A percentile compares a stretch with the other conserved stretches of the same genome.
Evolutionary conservation across 1,140 invertebrate species (phyloP).

Genomic region (Trypoxylus dichotomus): DNA sequence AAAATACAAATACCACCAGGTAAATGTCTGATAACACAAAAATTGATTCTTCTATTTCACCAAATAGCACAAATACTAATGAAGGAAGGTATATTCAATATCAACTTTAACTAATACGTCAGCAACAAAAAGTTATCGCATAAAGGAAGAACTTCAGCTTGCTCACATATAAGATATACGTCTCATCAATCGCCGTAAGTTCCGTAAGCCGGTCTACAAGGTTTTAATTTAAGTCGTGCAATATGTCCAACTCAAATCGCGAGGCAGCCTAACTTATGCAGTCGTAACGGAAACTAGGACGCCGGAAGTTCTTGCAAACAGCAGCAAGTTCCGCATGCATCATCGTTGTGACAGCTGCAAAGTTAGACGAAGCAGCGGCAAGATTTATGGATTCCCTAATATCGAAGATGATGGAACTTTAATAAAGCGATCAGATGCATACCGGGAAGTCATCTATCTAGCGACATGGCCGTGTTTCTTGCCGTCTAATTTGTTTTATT

Average conservation of each 20-base stretch:
- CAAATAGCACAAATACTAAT: too few species aligned
- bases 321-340: not conserved
- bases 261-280: not conserved
- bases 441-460: too few species aligned
- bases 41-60: too few species aligned
- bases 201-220: not conserved
- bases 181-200: too few species aligned
- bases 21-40: too few species aligned
- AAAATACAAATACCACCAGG: too few species aligned
- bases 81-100: too few species aligned
- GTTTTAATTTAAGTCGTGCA: not conserved
- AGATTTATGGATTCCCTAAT: not conserved
- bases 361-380: not conserved
- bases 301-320: not conserved
- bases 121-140: too few species aligned
- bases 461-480: not conserved
- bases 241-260: not conserved
- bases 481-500: too few species aligned
- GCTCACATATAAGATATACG: too few species aligned
- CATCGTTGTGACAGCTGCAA: not conserved
- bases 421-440: not conserved
- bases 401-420: not conserved
- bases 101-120: too few species aligned
- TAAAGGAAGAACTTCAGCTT: too few species aligned
- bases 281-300: not conserved